Evolutionary conservation across 2,797 vertebrate genomes (phyloP).

Genomic region (Pteronotus mesoamericanus): DNA sequence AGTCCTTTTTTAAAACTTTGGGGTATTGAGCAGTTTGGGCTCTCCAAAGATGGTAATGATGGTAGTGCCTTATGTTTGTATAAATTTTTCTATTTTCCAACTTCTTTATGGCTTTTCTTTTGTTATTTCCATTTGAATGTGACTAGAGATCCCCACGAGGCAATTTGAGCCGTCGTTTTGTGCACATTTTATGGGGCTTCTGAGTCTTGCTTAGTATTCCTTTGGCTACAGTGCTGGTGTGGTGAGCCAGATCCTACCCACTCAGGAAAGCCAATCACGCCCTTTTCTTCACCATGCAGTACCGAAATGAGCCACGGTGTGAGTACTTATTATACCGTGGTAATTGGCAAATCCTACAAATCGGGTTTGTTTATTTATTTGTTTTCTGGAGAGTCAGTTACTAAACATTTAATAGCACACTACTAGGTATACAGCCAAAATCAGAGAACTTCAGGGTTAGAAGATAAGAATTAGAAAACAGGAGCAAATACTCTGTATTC

Average conservation of each 20-base stretch:
- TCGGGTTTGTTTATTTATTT: not conserved
- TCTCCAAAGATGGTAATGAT: not conserved
- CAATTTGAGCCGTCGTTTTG: not conserved
- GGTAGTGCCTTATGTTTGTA: not conserved
- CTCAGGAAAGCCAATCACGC: not conserved
- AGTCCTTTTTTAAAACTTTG: constrained; percentile 51
- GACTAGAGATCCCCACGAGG: not conserved
- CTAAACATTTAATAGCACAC: not conserved
- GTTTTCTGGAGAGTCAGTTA: not conserved
- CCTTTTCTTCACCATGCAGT: not conserved
- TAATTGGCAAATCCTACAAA: not conserved
- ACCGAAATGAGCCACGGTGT: not conserved
- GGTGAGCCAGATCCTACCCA: not conserved
- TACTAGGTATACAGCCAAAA: not conserved
- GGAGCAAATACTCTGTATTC: not conserved
- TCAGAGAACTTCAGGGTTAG: not conserved
- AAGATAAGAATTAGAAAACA: not conserved
- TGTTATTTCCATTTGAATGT: not conserved
- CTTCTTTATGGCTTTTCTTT: not conserved
- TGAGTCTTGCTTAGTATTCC: not conserved
- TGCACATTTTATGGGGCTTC: not conserved
- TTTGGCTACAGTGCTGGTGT: not conserved
- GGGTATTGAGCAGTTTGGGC: constrained; percentile 57
- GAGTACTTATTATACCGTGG: not conserved
- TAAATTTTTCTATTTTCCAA: not conserved